A percentile compares a stretch with the other conserved stretches of the same genome.
phyloP scores from a whole-genome alignment of 2,888 invertebrate genomes.

The Thumatha senex region DNA sequence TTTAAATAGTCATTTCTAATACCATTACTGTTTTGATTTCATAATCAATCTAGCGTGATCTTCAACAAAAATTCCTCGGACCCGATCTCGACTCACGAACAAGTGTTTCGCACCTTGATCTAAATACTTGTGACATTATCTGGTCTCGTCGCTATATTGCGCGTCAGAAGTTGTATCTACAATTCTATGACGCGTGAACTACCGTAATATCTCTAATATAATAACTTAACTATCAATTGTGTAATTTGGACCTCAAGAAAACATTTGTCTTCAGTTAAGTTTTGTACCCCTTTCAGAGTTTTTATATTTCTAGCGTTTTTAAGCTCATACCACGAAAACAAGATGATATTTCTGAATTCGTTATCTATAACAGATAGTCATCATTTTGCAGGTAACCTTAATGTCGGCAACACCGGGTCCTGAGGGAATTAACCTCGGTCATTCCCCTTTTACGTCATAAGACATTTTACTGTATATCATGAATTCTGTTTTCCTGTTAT shows the following conservation, averaged over 20 bases:
- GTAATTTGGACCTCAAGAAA: not conserved
- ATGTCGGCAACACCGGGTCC: slow-evolving; percentile 37
- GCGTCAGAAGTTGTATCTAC: slow-evolving; percentile 59
- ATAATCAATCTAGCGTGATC: slow-evolving; percentile 70
- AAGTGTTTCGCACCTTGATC: slow-evolving; percentile 82
- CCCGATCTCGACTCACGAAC: slow-evolving; percentile 76
- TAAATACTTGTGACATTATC: slow-evolving; percentile 82
- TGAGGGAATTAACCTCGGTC: slow-evolving; percentile 62
- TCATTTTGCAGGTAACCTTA: slow-evolving; percentile 39
- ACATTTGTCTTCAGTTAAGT: not conserved
- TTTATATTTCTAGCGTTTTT: no score
- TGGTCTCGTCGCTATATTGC: slow-evolving; percentile 64
- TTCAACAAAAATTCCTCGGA: slow-evolving; percentile 75
- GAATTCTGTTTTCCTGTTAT: slow-evolving; percentile 20
- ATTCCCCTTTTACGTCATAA: slow-evolving; percentile 49
- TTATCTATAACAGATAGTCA: slow-evolving; percentile 11
- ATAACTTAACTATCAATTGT: slow-evolving; percentile 17
- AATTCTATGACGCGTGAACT: slow-evolving; percentile 40
- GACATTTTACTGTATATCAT: slow-evolving; percentile 34
- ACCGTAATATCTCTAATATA: slow-evolving; percentile 26
- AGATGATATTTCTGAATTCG: slow-evolving; percentile 12
- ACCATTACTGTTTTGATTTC: slow-evolving; percentile 51
- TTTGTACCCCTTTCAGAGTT: no score
- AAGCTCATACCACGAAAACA: no score
- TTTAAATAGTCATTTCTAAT: slow-evolving; percentile 33